Evolutionary conservation across 2,888 invertebrate species (phyloP), one percentile per base, ranked within the genome.

Genomic region (Acrobasis suavella): DNA sequence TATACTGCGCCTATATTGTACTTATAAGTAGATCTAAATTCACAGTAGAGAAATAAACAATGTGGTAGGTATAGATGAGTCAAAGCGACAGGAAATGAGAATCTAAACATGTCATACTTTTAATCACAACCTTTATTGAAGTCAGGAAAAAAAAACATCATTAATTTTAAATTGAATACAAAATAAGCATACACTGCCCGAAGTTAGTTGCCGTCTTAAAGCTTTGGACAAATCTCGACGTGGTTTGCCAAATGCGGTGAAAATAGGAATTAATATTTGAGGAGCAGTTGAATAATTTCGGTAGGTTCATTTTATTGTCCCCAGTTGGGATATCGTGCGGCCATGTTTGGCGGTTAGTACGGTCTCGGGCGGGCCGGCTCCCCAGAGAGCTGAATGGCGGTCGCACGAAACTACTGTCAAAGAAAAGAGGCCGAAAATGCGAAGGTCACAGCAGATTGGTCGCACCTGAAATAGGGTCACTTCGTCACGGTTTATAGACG

Each of bases 361-460:
- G 79, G 82, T 85, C 86, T 81, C 87, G 75, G 72, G 80, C 76
- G 80, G 77, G 77, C 73, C 72, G 71, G 73, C 74, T 86, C 89
- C 87, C 89, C 63, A 64, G 89, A 80, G 89, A 78, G 72, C 71
- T 72, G 73, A 77, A 77, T 74, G 72, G 77, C 85, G 83, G 83
- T 77, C 83, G 81, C 86, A 85, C 80, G 82, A 76, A 80, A 84
- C 82, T 76, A 78, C 75, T 72, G 76, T 77, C 82, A 75, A 72
- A 85, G 86, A 83, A 83, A 76, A 74, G 75, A 81, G 76, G 68
- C 78, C 72, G 75, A 83, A 88, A 88, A 87, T 89, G 88, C 81
- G 86, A 89, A 90, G 88, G 88, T 88, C 84, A 83, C 75, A 76
- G 77, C 78, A 83, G 85, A 87, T 88, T 87, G 87, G 81, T 82